Conservation (phyloP, 1,140 invertebrate genomes). For the Ceratina australensis region DNA sequence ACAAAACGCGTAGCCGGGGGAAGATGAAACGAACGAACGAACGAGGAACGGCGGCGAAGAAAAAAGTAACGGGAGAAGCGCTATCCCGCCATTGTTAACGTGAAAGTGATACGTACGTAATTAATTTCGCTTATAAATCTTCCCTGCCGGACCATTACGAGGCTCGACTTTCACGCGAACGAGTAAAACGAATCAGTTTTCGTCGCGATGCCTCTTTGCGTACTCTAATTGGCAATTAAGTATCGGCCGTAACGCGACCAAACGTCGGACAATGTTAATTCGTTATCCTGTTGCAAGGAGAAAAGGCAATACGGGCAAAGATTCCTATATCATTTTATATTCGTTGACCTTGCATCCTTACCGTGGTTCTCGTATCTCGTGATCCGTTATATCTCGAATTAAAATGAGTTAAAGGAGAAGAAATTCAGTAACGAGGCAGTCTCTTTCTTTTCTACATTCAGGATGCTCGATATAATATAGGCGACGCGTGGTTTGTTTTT, state of each 20-base stretch:
- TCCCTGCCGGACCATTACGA: slow-evolving; percentile 48
- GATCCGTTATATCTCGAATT: too few species aligned
- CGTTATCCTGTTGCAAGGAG: slow-evolving; percentile 27
- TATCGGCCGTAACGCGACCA: slow-evolving; percentile 57
- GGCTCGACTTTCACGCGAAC: slow-evolving; percentile 52
- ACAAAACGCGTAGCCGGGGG: slow-evolving; percentile 26
- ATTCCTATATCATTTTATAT: too few species aligned
- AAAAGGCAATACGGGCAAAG: too few species aligned
- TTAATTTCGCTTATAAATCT: slow-evolving; percentile 66
- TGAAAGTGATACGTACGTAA: slow-evolving; percentile 55
- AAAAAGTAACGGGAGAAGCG: slow-evolving; percentile 9
- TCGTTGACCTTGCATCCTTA: too few species aligned
- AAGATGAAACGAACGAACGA: slow-evolving; percentile 27
- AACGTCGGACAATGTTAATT: slow-evolving; percentile 56
- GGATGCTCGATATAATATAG: too few species aligned
- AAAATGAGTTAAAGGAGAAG: too few species aligned
- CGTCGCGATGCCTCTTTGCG: slow-evolving; percentile 54
- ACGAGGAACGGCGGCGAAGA: background rate
- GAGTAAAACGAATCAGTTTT: slow-evolving; percentile 59
- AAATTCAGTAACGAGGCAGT: too few species aligned
- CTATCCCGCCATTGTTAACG: slow-evolving; percentile 51
- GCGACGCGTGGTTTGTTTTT: too few species aligned
- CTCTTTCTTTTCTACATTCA: too few species aligned
- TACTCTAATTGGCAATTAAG: slow-evolving; percentile 70
- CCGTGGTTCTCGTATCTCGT: too few species aligned